Evolutionary conservation across 2,113 vertebrate species (phyloP), one percentile per base, ranked within the genome.

Genomic region (Pholis gunnellus): DNA sequence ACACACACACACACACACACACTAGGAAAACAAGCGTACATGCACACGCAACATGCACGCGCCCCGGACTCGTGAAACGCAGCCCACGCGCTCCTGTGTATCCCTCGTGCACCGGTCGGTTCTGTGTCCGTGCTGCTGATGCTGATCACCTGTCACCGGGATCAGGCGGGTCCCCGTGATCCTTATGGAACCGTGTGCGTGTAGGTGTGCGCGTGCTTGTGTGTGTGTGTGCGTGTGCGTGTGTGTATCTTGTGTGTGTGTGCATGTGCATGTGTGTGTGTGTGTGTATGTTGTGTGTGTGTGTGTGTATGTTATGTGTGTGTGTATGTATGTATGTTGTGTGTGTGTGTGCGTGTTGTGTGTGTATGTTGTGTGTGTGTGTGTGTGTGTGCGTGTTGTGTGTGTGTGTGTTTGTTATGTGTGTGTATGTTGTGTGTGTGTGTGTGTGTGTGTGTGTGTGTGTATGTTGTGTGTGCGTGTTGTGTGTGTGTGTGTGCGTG

Each of bases 121-220:
- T 46, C 44, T 46, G 48, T 18, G 48, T 50, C 48, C 15, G 44
- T 13, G 44, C 44, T 18, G 5, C 20, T 54, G 52, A 54, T 56
- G 52, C 52, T 48, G 76, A 70, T 84, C 71, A 82, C 9, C 75
- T 85, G 81, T 78, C 79, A 74, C 73, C 67, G 72, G 29, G 77
- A 61, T 56, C 25, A 36, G 52, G 29, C 60, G 34, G 38, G 4
- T 29, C 20, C 42, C 48, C 64, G 20, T 18, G 34, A 36, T 63
- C 42, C 2, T 8, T 1, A 2, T 20, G 52, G 15, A 8, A 9
- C 36, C n/a, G 38, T 7, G 38, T 8, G 38, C 38, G 38, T 48
- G 11, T n/a, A 72, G 71, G 20, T 52, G 79, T 56, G 57, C 25
- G 36, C 5, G 15, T n/a, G 52, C n/a, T 25, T 14, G 14, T 20